Evolutionary conservation across 2,888 invertebrate genomes (phyloP).

Genomic region (Laothoe populi): DNA sequence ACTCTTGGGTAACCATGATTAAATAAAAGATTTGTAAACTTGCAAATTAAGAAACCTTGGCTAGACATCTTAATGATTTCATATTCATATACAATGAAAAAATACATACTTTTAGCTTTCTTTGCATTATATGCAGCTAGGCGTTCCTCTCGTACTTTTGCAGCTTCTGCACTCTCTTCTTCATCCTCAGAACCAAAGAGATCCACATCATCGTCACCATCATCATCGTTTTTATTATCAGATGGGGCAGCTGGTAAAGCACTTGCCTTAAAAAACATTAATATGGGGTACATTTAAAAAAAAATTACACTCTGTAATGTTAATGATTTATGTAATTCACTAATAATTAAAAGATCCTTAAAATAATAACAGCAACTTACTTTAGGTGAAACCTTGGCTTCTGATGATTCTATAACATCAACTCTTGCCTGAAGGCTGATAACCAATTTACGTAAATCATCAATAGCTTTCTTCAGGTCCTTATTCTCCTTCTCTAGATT

Average conservation of each 20-base stretch:
- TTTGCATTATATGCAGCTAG: slow-evolving; percentile 95
- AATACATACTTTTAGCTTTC: slow-evolving; percentile 91
- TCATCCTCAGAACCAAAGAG: slow-evolving; percentile 93
- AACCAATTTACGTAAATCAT: slow-evolving; percentile 74
- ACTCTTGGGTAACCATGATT: too few relatives aligned
- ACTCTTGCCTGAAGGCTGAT: slow-evolving; percentile 78
- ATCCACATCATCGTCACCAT: slow-evolving; percentile 92
- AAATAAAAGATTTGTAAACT: too few relatives aligned
- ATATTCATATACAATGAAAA: too few relatives aligned
- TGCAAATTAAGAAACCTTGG: not conserved
- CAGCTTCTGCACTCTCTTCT: slow-evolving; percentile 90
- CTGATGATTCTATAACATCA: slow-evolving; percentile 64
- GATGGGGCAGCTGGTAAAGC: slow-evolving; percentile 53
- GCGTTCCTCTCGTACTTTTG: slow-evolving; percentile 91
- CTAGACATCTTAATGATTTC: too few relatives aligned
- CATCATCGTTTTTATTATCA: slow-evolving; percentile 70
- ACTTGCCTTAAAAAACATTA: slow-evolving; percentile 45
- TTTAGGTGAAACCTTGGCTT: slow-evolving; percentile 54
- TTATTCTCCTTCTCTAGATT: slow-evolving; percentile 85
- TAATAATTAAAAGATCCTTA: not conserved
- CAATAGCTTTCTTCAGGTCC: slow-evolving; percentile 77
- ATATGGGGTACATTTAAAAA: not conserved
- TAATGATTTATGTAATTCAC: not conserved
- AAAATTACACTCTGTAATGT: not conserved
- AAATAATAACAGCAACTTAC: slow-evolving; percentile 43